These are phyloP conservation scores for Tychaedon coryphoeus DNA, from an alignment of 2,113 vertebrate species.

Conservation along the genomic window DNA sequence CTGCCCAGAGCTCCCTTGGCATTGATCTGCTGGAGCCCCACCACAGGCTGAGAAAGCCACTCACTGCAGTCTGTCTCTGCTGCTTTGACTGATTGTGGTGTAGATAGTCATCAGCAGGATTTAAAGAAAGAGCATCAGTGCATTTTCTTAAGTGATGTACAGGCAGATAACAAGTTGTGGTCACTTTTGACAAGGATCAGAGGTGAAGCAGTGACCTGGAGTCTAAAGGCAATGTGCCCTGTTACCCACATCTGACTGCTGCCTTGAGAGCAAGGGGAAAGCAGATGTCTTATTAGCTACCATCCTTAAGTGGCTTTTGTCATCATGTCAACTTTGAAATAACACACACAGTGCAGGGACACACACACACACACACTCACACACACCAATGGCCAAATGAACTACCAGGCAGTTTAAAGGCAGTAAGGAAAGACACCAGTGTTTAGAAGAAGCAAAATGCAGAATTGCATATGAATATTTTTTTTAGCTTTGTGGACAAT, in stretches of 20 bases:
- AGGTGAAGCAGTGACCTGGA: not conserved
- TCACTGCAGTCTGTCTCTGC: not conserved
- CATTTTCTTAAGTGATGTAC: not conserved
- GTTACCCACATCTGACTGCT: not conserved
- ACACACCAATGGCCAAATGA: not conserved
- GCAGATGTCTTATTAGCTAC: conserved; percentile 37
- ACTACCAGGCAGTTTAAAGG: not conserved
- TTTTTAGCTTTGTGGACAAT: not conserved
- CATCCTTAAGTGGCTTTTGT: conserved; percentile 49
- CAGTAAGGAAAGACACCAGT: not conserved
- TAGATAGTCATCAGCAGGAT: not conserved
- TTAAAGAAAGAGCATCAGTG: not conserved
- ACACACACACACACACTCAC: too few species aligned
- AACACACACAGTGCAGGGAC: not conserved
- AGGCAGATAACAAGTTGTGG: not conserved
- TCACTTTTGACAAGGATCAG: not conserved
- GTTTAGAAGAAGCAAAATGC: not conserved
- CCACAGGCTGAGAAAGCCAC: not conserved
- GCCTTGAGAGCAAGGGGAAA: not conserved
- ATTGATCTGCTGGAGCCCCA: not conserved
- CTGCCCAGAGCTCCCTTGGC: not conserved
- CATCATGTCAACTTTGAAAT: not conserved
- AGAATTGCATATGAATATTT: not conserved
- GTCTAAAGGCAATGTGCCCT: not conserved
- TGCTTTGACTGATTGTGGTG: not conserved